A percentile compares a stretch with the other conserved stretches of the same genome.
phyloP scores from a whole-genome alignment of 2,888 invertebrate genomes.

The Galeruca laticollis region DNA sequence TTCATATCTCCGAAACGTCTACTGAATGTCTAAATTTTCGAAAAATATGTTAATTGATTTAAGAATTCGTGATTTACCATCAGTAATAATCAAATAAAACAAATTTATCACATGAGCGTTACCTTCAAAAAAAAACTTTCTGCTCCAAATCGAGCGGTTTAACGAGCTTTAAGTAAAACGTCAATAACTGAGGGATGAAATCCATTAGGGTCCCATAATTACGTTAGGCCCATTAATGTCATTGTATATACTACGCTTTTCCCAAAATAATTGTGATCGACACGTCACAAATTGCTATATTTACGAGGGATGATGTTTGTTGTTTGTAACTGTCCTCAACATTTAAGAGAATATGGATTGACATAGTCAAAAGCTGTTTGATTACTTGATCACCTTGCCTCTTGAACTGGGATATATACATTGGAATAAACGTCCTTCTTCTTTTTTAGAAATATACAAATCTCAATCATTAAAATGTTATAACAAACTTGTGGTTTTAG shows the following conservation, averaged over 20 bases:
- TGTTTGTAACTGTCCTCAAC: neutral
- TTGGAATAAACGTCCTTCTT: too few species aligned
- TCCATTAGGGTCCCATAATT: slow-evolving; percentile 59
- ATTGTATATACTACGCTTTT: slow-evolving; percentile 56
- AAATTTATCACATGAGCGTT: too few species aligned
- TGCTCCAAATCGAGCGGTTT: neutral
- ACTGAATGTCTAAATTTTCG: too few species aligned
- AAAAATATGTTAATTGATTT: too few species aligned
- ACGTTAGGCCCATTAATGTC: slow-evolving; percentile 59
- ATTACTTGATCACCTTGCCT: too few species aligned
- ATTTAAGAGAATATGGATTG: neutral
- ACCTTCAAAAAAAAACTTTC: neutral
- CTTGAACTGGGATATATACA: too few species aligned
- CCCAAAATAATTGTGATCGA: slow-evolving; percentile 50
- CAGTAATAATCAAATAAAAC: too few species aligned
- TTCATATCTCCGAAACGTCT: too few species aligned
- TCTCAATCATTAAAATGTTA: neutral
- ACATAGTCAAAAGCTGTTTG: neutral
- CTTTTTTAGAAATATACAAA: too few species aligned
- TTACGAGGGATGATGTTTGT: slow-evolving; percentile 17
- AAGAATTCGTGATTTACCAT: too few species aligned
- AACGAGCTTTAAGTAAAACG: slow-evolving; percentile 32
- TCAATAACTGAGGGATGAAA: slow-evolving; percentile 52
- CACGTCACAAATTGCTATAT: slow-evolving; percentile 38
- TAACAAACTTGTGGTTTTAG: neutral